A percentile compares a stretch with the other conserved stretches of the same genome.
Evolutionary conservation across 1,140 invertebrate species (phyloP).

Genomic region (Gonatopus flavifemur): DNA sequence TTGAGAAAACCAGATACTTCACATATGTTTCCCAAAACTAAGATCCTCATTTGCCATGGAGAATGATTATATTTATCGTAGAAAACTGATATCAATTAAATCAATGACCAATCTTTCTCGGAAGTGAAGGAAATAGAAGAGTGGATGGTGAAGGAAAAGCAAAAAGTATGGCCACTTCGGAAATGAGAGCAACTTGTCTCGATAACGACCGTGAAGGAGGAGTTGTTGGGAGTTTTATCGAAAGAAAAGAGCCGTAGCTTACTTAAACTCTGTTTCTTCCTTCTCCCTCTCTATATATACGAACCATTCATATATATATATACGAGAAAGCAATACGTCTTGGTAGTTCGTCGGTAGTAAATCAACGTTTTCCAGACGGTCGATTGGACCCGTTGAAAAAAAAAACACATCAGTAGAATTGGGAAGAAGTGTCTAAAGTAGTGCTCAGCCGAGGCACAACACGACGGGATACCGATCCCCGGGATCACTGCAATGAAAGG

Average conservation of each 20-base stretch:
- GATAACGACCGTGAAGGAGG: slow-evolving; percentile 12
- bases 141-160: too few species aligned
- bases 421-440: slow-evolving; percentile 21
- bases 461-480: slow-evolving; percentile 19
- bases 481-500: slow-evolving; percentile 31
- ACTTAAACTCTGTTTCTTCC: neutral
- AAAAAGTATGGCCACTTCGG: slow-evolving; percentile 9
- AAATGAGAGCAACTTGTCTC: slow-evolving; percentile 17
- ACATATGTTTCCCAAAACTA: too few species aligned
- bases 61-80: too few species aligned
- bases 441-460: slow-evolving; percentile 29
- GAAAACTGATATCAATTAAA: too few species aligned
- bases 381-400: too few species aligned
- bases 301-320: neutral
- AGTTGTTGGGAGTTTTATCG: neutral
- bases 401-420: too few species aligned
- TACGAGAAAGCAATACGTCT: slow-evolving; percentile 9
- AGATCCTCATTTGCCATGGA: too few species aligned
- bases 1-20: too few species aligned
- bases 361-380: slow-evolving; percentile 27
- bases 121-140: slow-evolving; percentile 1
- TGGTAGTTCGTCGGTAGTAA: slow-evolving; percentile 13
- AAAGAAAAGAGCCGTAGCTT: neutral
- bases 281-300: neutral
- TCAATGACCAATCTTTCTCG: too few species aligned